Percentiles rank a stretch among this genome's conserved stretches.
Conservation (phyloP, 1,140 invertebrate genomes). For the Saxidomus purpurata region DNA sequence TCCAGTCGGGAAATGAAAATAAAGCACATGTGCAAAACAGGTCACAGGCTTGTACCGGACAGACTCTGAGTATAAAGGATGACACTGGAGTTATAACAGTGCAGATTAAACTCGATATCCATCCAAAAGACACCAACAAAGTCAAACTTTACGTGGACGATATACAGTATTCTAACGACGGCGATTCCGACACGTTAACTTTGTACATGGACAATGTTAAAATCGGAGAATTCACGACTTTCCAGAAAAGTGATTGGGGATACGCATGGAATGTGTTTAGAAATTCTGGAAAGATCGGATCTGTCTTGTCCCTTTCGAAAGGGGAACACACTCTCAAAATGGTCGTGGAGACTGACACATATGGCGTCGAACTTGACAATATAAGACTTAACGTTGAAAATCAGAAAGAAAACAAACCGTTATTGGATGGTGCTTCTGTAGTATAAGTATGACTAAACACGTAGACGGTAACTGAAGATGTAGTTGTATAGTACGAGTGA, state of each 20-base stretch:
- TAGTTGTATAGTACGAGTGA: too few relatives aligned
- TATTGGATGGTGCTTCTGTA: neutral
- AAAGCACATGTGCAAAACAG: too few relatives aligned
- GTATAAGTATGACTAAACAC: neutral
- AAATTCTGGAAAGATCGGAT: conserved; percentile 9
- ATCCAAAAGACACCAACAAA: too few relatives aligned
- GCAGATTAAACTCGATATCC: too few relatives aligned
- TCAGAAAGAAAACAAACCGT: neutral
- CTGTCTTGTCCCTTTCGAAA: neutral
- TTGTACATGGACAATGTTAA: neutral
- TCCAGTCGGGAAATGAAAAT: too few relatives aligned
- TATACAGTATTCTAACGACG: conserved; percentile 24
- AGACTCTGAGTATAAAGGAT: too few relatives aligned
- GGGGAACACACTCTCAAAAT: neutral
- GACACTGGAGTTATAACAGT: too few relatives aligned
- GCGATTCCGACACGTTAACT: neutral
- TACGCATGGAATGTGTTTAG: conserved; percentile 17
- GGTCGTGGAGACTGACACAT: neutral
- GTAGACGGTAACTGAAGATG: too few relatives aligned
- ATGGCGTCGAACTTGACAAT: neutral
- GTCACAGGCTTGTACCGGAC: too few relatives aligned
- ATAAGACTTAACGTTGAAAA: neutral
- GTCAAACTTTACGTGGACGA: too few relatives aligned
- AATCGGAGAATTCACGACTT: neutral
- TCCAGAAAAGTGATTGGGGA: neutral